phyloP scores from a whole-genome alignment of 1,140 invertebrate species.

The Olivierus martensii region DNA sequence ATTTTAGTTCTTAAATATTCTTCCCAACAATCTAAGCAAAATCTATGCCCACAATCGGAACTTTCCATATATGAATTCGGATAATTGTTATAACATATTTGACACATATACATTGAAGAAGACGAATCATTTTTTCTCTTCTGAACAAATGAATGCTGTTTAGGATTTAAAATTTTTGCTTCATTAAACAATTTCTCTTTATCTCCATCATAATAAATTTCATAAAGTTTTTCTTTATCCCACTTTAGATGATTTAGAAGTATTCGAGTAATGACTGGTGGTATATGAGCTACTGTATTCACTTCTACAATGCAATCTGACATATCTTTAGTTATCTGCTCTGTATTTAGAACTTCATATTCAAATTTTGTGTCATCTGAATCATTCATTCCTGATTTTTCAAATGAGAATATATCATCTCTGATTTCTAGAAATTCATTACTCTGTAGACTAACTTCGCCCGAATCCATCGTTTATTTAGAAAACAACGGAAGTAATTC shows the following conservation, averaged over 20 bases:
- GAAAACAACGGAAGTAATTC: too few relatives aligned
- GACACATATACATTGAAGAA: background rate
- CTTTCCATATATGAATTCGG: constrained; percentile 63
- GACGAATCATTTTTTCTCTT: background rate
- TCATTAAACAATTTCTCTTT: constrained; percentile 80
- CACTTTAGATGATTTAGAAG: constrained; percentile 95
- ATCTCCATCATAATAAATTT: constrained; percentile 82
- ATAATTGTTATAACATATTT: background rate
- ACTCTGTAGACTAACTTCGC: too few relatives aligned
- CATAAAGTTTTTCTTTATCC: constrained; percentile 98
- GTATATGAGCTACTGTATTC: constrained; percentile 53
- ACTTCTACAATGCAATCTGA: constrained; percentile 93
- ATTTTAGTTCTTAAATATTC: constrained; percentile 97
- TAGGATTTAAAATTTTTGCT: constrained; percentile 83
- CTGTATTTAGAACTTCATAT: constrained; percentile 85
- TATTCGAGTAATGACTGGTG: constrained; percentile 77
- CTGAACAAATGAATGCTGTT: background rate
- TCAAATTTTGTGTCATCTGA: constrained; percentile 61
- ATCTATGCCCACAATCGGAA: constrained; percentile 89
- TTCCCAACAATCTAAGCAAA: constrained; percentile 88
- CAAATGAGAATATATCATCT: too few relatives aligned
- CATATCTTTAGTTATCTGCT: constrained; percentile 95
- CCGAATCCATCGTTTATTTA: too few relatives aligned
- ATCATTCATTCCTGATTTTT: too few relatives aligned
- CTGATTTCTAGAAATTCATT: too few relatives aligned